Base-by-base conservation (phyloP, 1,140 invertebrate genomes). In the Anastatus disparis region DNA sequence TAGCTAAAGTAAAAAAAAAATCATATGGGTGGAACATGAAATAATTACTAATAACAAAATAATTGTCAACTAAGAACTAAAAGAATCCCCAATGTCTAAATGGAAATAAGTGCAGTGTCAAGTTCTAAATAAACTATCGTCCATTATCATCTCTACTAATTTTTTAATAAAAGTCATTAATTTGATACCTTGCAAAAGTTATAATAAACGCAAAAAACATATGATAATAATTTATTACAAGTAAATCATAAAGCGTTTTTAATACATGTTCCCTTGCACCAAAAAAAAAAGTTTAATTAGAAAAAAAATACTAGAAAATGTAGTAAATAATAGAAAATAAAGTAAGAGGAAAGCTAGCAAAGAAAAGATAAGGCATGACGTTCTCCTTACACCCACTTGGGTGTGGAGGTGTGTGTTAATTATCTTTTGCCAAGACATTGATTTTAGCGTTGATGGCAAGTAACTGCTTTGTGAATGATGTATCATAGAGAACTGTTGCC, bases 371-470 rank as follows among this genome's bases (percentile, higher is more conserved):
- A 80, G 61, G 77, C 26, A 74, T 76, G 24, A 77, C 70, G 56
- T 71, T 61, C 58, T 62, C 63, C 76, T 64, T 73, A 72, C 71
- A 76, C 73, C 75, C 61, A 27, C 42, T 38, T 12, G 71, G 71
- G 74, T 77, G 76, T 70, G 59, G 75, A 73, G 66, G 75, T 56
- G 72, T 79, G 70, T 81, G 79, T 85, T 91, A 93, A 85, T 92
- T 92, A 69, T 92, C 91, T 74, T 91, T 91, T 63, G 93, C 91
- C 76, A 94, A 89, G 70, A 88, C 87, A 66, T 91, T 90, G 74
- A 95, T 92, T 74, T 89, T 89, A 65, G 89, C 81, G 79, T 95
- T 94, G 65, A 95, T 90, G 24, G 88, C 87, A 72, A 93, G 84
- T 26, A 93, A 81, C 84, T 94, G 92, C 4, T 83, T 82, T 75